These are phyloP conservation scores for Coturnix japonica DNA, from an alignment of 2,113 vertebrate genomes.

Conservation along the genomic window DNA sequence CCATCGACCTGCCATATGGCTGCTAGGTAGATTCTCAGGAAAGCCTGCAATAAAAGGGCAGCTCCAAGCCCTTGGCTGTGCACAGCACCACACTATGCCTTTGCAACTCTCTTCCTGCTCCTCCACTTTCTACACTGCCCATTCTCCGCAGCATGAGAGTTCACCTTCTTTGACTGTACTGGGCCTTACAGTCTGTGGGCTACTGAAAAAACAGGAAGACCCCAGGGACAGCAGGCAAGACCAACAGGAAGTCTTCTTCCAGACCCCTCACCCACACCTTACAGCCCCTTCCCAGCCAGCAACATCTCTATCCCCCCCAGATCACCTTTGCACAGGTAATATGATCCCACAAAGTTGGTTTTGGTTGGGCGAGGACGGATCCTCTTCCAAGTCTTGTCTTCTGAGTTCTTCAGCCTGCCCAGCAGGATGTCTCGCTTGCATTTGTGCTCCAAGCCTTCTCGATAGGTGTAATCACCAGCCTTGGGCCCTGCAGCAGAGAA, in stretches of 20 bases:
- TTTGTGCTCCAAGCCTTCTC: conserved; percentile 86
- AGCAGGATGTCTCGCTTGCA: conserved; percentile 88
- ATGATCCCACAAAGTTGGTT: conserved; percentile 87
- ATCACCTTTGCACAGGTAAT: conserved; percentile 91
- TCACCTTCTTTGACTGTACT: neutral
- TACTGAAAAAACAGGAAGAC: neutral
- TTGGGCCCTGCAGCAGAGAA: conserved; percentile 77
- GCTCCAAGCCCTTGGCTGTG: accelerated
- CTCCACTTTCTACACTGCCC: neutral
- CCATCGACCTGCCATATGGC: neutral
- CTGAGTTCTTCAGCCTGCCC: conserved; percentile 78
- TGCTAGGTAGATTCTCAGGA: neutral
- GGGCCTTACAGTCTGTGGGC: neutral
- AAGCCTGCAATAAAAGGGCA: neutral
- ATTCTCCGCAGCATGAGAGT: neutral
- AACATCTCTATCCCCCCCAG: neutral
- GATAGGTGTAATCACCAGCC: conserved; percentile 86
- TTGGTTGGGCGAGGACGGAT: conserved; percentile 86
- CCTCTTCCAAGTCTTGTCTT: conserved; percentile 91
- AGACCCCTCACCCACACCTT: neutral
- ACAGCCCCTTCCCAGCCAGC: neutral
- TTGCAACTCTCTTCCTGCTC: neutral
- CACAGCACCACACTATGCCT: neutral
- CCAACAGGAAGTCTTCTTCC: neutral
- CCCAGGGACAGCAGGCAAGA: neutral